These are phyloP conservation scores for Lycia hirtaria DNA, from an alignment of 2,888 invertebrate species.

Conservation along the genomic window DNA sequence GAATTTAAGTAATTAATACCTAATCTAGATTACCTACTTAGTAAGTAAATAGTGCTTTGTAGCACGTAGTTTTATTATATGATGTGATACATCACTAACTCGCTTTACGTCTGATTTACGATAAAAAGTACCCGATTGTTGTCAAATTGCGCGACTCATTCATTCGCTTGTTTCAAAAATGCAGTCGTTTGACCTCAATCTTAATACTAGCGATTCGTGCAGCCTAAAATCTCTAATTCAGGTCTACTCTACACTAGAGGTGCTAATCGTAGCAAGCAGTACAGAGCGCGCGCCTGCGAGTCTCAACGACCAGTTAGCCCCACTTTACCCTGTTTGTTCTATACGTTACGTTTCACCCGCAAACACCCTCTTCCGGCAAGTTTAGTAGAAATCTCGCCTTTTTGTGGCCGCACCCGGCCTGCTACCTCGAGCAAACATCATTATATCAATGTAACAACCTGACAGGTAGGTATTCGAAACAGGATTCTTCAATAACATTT, in stretches of 20 bases:
- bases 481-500: constrained; percentile 20
- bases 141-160: too few species aligned
- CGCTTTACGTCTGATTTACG: too few species aligned
- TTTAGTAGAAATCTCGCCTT: constrained; percentile 77
- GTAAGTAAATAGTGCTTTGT: too few species aligned
- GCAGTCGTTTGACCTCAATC: too few species aligned
- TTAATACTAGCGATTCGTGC: too few species aligned
- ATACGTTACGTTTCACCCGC: constrained; percentile 74
- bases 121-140: too few species aligned
- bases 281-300: constrained; percentile 54
- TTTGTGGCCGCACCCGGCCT: constrained; percentile 62
- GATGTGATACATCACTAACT: too few species aligned
- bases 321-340: constrained; percentile 77
- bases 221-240: constrained; percentile 35
- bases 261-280: constrained; percentile 66
- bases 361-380: constrained; percentile 77
- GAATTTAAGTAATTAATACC: too few species aligned
- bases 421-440: constrained; percentile 60
- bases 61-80: too few species aligned
- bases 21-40: too few species aligned
- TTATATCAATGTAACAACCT: constrained; percentile 42
- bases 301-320: constrained; percentile 68
- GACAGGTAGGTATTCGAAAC: constrained; percentile 27
- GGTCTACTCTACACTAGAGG: constrained; percentile 62
- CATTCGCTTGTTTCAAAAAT: too few species aligned